Evolutionary conservation across 2,888 invertebrate genomes (phyloP).

Genomic region (Bunonema sp.): DNA sequence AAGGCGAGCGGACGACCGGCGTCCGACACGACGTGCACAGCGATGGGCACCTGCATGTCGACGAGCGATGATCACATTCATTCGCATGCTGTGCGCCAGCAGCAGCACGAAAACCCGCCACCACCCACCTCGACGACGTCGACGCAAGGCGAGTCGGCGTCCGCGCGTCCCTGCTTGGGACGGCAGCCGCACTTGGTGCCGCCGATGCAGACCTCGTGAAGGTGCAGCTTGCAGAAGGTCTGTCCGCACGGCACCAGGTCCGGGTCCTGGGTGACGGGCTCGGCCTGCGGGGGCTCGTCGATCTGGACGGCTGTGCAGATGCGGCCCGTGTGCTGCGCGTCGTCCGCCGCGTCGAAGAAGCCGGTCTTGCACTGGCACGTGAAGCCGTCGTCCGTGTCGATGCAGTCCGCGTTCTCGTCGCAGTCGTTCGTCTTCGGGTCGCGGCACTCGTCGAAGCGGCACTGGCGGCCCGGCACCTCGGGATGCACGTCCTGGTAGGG

Average conservation of each 20-base stretch:
- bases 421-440: conserved; percentile 24
- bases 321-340: conserved; percentile 22
- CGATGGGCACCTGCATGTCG: conserved; percentile 16
- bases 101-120: not conserved
- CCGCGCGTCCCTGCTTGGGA: conserved; percentile 18
- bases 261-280: conserved; percentile 15
- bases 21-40: conserved; percentile 20
- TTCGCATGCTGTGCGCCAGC: not conserved
- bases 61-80: not conserved
- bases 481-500: conserved; percentile 36
- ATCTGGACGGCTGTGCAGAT: conserved; percentile 13
- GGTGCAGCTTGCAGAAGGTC: conserved; percentile 13
- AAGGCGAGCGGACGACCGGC: conserved; percentile 22
- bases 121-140: conserved; percentile 12
- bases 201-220: conserved; percentile 28
- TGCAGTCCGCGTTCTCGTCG: conserved; percentile 32
- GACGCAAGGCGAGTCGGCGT: conserved; percentile 17
- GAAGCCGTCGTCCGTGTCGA: conserved; percentile 36
- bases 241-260: conserved; percentile 20
- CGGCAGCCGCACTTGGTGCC: conserved; percentile 29
- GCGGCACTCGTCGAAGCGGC: conserved; percentile 19
- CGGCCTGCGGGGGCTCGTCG: conserved; percentile 2
- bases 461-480: conserved; percentile 9
- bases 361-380: conserved; percentile 28
- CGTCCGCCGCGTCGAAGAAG: conserved; percentile 27